Evolutionary conservation across 2,797 vertebrate species (phyloP).

Genomic region (Pseudochirops cupreus): DNA sequence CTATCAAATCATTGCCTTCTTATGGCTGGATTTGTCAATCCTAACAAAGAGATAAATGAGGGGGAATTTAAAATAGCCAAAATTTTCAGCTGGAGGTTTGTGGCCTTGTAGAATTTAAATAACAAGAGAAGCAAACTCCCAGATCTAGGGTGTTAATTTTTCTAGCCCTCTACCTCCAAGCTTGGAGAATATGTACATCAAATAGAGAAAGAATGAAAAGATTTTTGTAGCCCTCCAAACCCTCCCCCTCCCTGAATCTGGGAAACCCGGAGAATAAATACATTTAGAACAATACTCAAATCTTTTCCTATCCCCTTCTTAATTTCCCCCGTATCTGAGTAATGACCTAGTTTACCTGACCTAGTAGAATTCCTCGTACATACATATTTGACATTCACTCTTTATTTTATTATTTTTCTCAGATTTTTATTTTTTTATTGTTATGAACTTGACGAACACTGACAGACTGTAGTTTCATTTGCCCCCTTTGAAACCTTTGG

Average conservation of each 20-base stretch:
- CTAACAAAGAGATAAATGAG: not conserved
- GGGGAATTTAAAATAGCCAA: slow-evolving; percentile 45
- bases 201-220: not conserved
- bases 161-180: not conserved
- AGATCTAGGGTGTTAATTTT: not conserved
- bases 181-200: not conserved
- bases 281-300: not conserved
- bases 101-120: slow-evolving; percentile 52
- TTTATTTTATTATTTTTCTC: not conserved
- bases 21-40: not conserved
- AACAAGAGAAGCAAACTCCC: slow-evolving; percentile 20
- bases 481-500: not conserved
- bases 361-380: not conserved
- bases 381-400: not conserved
- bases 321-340: not conserved
- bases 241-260: not conserved
- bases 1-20: slow-evolving; percentile 28
- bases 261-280: not conserved
- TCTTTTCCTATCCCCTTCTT: not conserved
- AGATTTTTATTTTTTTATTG: not conserved
- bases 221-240: slow-evolving; percentile 39
- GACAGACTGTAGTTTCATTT: not conserved
- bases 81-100: slow-evolving; percentile 49
- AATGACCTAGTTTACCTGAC: not conserved
- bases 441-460: not conserved